These are phyloP conservation scores for Arrhamphus sclerolepis DNA, from an alignment of 2,797 vertebrate species.

Conservation along the genomic window DNA sequence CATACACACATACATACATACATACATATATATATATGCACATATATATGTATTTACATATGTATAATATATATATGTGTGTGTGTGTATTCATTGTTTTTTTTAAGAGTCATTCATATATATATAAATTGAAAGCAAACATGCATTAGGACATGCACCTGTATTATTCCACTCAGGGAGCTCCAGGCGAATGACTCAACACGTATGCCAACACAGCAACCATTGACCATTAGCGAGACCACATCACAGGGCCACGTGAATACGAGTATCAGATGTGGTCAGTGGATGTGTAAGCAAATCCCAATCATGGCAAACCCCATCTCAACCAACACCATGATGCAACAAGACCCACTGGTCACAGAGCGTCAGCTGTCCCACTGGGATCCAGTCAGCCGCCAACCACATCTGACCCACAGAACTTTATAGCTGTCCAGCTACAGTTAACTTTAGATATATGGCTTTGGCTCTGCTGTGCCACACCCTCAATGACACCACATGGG, in stretches of 20 bases:
- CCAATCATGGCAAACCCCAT: conserved; percentile 29
- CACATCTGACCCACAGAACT: conserved; percentile 68
- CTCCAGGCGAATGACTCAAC: conserved; percentile 40
- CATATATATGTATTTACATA: too few species aligned
- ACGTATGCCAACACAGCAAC: conserved; percentile 28
- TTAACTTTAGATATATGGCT: conserved; percentile 74
- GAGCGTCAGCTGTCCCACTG: conserved; percentile 63
- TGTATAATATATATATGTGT: too few species aligned
- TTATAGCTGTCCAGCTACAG: conserved; percentile 59
- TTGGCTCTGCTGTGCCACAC: conserved; percentile 62
- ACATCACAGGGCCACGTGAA: conserved; percentile 64
- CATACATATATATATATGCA: too few species aligned
- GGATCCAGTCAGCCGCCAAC: conserved; percentile 61
- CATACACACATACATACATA: too few species aligned
- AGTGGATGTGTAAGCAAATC: conserved; percentile 30
- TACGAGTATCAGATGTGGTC: conserved; percentile 56
- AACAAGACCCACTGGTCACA: conserved; percentile 41
- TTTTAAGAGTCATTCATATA: not conserved
- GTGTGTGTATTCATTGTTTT: too few species aligned
- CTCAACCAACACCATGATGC: conserved; percentile 59
- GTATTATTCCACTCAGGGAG: conserved; percentile 21
- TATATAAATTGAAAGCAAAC: not conserved
- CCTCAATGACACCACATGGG: conserved; percentile 66
- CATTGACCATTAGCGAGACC: conserved; percentile 53
- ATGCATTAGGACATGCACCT: conserved; percentile 52